Evolutionary conservation across 1,140 invertebrate genomes (phyloP), one percentile per base, ranked within the genome.

Genomic region (Drosophila varians): DNA sequence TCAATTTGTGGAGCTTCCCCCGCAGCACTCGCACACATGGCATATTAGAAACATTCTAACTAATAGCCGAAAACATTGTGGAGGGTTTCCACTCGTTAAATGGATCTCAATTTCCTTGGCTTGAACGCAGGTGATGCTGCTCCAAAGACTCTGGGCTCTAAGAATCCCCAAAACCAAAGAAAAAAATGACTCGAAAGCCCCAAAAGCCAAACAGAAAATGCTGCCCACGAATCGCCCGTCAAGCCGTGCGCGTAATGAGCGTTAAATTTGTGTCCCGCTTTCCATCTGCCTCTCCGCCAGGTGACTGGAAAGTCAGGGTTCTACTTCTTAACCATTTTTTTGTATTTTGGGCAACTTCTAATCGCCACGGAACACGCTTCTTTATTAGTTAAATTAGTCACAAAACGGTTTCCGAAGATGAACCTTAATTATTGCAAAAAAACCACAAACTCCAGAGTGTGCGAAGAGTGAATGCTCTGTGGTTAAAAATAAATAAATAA

Each of bases 331-430:
- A 9, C n/a, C 28, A 31, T 31, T 11, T 47, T 47, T 40, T 54
- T 9, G 7, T 42, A 16, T 47, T 84, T 84, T 84, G 72, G 82
- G 76, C 73, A 84, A 76, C 82, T 84, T 87, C 80, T 84, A 84
- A 84, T 84, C 76, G 64, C 62, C 62, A 19, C 3, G 54, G 76
- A 87, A 77, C 80, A 84, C 80, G 80, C 80, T 84, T 86, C 48
- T 52, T 66, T 83, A 86, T 84, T 80, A 75, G 57, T 77, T 69
- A 84, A 84, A 84, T 86, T 84, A 87, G 80, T 86, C 82, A 84
- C 82, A 84, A 84, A 84, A 87, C 80, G 82, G 82, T 84, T 86
- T 61, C 38, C 76, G 31, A 84, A 86, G 71, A 75, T 66, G 68
- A 83, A 57, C 80, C 69, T 86, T 84, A 84, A 84, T 84, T 86